These are phyloP conservation scores for Balearica regulorum DNA, from an alignment of 2,797 vertebrate species.

Conservation along the genomic window DNA sequence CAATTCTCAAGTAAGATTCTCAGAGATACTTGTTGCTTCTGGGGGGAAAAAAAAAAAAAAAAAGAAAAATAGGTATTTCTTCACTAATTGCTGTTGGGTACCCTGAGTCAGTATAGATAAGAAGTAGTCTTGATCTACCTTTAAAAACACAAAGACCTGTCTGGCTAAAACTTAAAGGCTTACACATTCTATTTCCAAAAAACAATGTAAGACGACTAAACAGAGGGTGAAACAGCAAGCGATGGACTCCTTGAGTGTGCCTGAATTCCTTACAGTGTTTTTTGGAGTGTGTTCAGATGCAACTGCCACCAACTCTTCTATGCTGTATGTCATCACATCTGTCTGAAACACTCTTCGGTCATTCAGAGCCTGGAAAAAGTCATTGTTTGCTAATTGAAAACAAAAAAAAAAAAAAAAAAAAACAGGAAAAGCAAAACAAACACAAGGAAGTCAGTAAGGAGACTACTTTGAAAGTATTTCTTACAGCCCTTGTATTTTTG, in stretches of 20 bases:
- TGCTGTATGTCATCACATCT: conserved; percentile 74
- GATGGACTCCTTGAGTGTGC: not conserved
- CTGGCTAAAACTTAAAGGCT: not conserved
- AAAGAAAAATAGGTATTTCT: rapidly evolving
- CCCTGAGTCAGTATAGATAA: not conserved
- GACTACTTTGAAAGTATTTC: not conserved
- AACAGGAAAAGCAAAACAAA: conserved; percentile 47
- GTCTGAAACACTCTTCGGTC: conserved; percentile 74
- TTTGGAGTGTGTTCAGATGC: conserved; percentile 88
- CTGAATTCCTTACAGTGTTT: conserved; percentile 81
- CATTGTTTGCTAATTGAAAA: conserved; percentile 80
- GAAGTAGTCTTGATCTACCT: not conserved
- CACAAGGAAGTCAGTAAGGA: conserved; percentile 39
- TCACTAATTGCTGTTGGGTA: not conserved
- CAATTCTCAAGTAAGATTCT: not conserved
- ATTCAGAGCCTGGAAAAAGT: conserved; percentile 85
- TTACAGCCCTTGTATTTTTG: conserved; percentile 23
- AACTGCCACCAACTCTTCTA: conserved; percentile 83
- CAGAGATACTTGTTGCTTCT: not conserved
- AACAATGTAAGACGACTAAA: not conserved
- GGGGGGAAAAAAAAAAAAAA: not conserved
- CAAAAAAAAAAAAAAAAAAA: conserved; percentile 9
- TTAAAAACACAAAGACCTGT: not conserved
- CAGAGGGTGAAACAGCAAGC: rapidly evolving
- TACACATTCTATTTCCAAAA: not conserved